Conservation (phyloP, 2,797 vertebrate genomes). For the Syngnathus acus region DNA sequence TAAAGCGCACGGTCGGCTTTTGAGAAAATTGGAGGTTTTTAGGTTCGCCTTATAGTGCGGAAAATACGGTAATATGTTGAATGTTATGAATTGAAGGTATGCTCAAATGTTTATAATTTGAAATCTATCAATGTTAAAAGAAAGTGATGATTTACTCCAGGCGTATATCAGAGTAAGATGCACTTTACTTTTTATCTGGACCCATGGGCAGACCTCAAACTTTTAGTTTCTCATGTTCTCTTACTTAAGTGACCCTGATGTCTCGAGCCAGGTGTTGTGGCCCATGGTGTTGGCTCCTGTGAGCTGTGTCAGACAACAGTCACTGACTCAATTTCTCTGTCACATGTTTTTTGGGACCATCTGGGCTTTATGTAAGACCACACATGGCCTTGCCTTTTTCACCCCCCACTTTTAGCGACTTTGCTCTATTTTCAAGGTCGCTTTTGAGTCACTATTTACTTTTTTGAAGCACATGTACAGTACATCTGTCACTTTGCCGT, state of each 20-base stretch:
- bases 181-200: background rate
- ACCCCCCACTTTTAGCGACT: constrained; percentile 23
- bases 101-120: background rate
- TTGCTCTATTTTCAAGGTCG: constrained; percentile 26
- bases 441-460: background rate
- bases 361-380: constrained; percentile 66
- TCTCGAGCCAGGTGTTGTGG: constrained; percentile 44
- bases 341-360: constrained; percentile 52
- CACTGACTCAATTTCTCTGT: constrained; percentile 16
- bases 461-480: background rate
- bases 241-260: constrained; percentile 9
- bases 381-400: constrained; percentile 26
- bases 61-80: too few species aligned
- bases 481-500: background rate
- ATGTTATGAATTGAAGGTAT: background rate
- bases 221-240: constrained; percentile 13
- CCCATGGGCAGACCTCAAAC: constrained; percentile 11
- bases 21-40: too few species aligned
- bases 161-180: background rate
- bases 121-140: background rate
- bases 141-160: background rate
- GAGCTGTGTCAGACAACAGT: constrained; percentile 26
- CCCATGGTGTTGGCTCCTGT: constrained; percentile 40
- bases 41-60: too few species aligned
- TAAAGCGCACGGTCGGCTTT: too few species aligned